phyloP scores from a whole-genome alignment of 2,888 invertebrate species.

The Tetheella fluctuosa region DNA sequence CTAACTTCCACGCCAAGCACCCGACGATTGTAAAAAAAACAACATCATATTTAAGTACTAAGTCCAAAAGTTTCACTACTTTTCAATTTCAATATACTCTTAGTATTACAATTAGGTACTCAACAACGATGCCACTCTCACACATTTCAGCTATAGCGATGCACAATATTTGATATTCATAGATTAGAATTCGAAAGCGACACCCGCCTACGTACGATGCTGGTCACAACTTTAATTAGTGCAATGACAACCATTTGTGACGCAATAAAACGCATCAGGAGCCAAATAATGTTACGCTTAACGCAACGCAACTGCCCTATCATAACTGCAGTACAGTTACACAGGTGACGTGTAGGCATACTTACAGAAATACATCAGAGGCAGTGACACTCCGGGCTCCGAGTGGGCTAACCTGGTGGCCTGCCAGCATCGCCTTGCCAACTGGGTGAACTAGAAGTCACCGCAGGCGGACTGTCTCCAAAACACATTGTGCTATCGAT shows the following conservation, averaged over 20 bases:
- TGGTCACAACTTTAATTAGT: conserved; percentile 51
- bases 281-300: conserved; percentile 54
- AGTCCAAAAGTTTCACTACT: not conserved
- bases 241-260: conserved; percentile 55
- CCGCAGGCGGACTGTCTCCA: conserved; percentile 37
- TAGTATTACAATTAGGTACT: too few relatives aligned
- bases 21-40: too few relatives aligned
- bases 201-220: conserved; percentile 17
- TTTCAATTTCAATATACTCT: not conserved
- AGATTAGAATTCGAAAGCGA: conserved; percentile 3
- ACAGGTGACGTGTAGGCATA: conserved; percentile 53
- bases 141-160: not conserved
- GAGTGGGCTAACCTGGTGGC: conserved; percentile 53
- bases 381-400: conserved; percentile 46
- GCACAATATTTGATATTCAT: not conserved
- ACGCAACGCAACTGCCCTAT: conserved; percentile 44
- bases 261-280: conserved; percentile 56
- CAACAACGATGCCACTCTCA: not conserved
- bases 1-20: too few relatives aligned
- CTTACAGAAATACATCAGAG: conserved; percentile 60
- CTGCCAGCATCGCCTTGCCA: conserved; percentile 68
- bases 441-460: conserved; percentile 56
- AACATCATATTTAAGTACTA: too few relatives aligned
- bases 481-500: conserved; percentile 39
- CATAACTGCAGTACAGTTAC: conserved; percentile 41